Conservation (phyloP, 2,888 invertebrate genomes). For the Drosophila borborema region DNA sequence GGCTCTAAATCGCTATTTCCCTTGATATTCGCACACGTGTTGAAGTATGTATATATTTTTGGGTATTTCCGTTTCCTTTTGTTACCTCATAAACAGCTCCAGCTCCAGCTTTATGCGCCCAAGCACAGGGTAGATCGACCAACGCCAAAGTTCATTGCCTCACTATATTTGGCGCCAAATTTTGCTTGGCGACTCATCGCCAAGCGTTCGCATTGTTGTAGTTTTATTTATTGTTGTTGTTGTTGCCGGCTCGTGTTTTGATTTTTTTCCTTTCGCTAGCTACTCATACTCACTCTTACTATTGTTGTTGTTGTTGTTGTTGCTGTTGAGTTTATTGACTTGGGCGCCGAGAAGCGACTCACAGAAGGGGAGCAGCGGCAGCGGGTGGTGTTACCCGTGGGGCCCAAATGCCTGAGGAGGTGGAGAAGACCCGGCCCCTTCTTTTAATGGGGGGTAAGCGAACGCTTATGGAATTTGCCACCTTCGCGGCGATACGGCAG, state of each 20-base stretch:
- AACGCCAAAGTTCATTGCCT: constrained; percentile 53
- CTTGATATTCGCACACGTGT: background rate
- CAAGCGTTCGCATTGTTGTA: constrained; percentile 18
- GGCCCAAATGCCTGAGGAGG: background rate
- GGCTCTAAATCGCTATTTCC: background rate
- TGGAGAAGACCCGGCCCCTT: constrained; percentile 28
- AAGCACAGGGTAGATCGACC: constrained; percentile 24
- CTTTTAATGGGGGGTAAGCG: constrained; percentile 49
- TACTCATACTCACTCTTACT: constrained; percentile 30
- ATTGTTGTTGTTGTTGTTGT: constrained; percentile 7
- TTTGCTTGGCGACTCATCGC: constrained; percentile 40
- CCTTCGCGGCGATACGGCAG: constrained; percentile 32
- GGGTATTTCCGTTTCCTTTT: constrained; percentile 5
- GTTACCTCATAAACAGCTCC: background rate
- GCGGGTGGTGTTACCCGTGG: background rate
- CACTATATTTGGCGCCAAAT: constrained; percentile 54
- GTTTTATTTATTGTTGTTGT: constrained; percentile 20
- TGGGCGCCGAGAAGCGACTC: constrained; percentile 39
- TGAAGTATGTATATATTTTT: background rate
- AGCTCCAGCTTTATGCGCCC: background rate
- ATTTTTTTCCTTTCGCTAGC: constrained; percentile 47
- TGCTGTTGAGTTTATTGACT: constrained; percentile 62
- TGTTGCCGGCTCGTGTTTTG: constrained; percentile 49
- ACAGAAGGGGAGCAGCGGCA: constrained; percentile 21
- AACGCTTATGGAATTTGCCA: constrained; percentile 56